Conservation (phyloP, 2,888 invertebrate genomes). For the Rambutsinella grinnellia region DNA sequence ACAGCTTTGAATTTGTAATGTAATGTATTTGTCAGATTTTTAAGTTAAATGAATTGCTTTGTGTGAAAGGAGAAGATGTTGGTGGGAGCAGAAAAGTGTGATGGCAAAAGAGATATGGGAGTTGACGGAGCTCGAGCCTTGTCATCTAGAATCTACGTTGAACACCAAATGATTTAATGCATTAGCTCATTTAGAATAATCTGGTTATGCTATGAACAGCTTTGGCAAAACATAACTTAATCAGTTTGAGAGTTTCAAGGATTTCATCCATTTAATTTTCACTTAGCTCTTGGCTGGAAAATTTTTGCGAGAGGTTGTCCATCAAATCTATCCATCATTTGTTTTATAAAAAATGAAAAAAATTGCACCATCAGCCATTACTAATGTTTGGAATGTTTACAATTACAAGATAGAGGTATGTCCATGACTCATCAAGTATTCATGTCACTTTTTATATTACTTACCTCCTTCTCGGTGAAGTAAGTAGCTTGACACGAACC, state of each 20-base stretch:
- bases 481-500: too few species aligned
- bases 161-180: neutral
- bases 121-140: too few species aligned
- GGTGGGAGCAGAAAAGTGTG: too few species aligned
- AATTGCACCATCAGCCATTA: neutral
- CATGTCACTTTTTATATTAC: slow-evolving; percentile 48
- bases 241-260: neutral
- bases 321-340: slow-evolving; percentile 9
- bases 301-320: slow-evolving; percentile 24
- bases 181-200: neutral
- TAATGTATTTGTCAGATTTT: too few species aligned
- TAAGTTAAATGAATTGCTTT: too few species aligned
- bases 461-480: too few species aligned
- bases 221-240: neutral
- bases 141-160: neutral
- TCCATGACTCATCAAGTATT: slow-evolving; percentile 42
- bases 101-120: too few species aligned
- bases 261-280: neutral
- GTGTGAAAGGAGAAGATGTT: too few species aligned
- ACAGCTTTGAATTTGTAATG: too few species aligned
- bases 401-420: slow-evolving; percentile 16
- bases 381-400: neutral
- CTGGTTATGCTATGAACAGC: neutral
- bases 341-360: neutral
- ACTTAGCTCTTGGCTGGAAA: neutral